Evolutionary conservation across 2,888 invertebrate genomes (phyloP), one percentile per base, ranked within the genome.

Genomic region (Melangyna quadrimaculata): DNA sequence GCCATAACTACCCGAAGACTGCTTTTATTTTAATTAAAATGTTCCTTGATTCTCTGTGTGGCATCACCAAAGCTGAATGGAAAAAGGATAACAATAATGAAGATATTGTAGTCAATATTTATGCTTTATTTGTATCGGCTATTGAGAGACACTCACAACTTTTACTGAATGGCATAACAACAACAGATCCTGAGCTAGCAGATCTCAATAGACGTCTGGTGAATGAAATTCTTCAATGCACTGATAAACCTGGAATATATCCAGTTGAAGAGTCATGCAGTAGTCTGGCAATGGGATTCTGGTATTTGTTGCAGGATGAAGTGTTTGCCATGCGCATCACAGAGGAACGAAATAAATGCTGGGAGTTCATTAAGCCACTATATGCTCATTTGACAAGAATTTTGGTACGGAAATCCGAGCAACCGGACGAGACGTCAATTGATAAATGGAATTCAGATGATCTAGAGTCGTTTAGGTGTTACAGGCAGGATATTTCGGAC

Each of bases 241-340:
- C 97, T 53, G 95, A 95, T 83, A 94, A 95, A 87, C 95, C 92
- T 3, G 98, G 98, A 0, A 94, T 96, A 87, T 98, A 97, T 93
- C 98, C 98, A 0, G 94, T 96, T 4, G 97, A 98, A 89, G 98
- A 98, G 92, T 95, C 95, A 0, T 95, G 96, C 84, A 98, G 98
- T 90, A 96, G 95, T 80, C 94, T 97, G 87, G 95, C 97, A 0
- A 96, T 98, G 92, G 96, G 96, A 3, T 97, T 98, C 91, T 98
- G 98, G 98, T 98, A 97, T 91, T 95, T 96, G 74, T 92, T 98
- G 70, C 98, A 98, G 63, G 92, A 91, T 81, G 92, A 91, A 88
- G 91, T 92, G 6, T 90, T 92, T 74, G 90, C 91, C 37, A 90
- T 92, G 89, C 89, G 87, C 27, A 88, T 88, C 22, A 89, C 89